Evolutionary conservation across 1,140 invertebrate species (phyloP).

Genomic region (Drosophila bipectinata): DNA sequence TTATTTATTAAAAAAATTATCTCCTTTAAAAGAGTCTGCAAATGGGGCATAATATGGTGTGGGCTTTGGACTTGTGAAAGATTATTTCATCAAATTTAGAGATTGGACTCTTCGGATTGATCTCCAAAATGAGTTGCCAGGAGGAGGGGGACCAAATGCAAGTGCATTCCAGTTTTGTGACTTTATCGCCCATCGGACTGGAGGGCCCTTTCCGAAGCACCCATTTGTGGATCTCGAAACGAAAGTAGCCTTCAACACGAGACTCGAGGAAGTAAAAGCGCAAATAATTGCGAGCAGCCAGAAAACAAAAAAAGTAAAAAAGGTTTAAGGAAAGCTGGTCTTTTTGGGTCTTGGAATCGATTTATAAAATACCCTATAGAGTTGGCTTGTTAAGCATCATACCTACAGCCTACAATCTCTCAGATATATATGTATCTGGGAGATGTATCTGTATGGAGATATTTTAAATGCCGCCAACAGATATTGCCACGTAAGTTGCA

Average conservation of each 20-base stretch:
- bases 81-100: conserved; percentile 1
- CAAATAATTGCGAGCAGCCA: conserved; percentile 56
- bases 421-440: background rate
- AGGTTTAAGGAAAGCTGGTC: background rate
- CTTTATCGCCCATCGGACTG: conserved; percentile 21
- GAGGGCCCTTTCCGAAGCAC: conserved; percentile 39
- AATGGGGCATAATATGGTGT: background rate
- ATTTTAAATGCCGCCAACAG: conserved; percentile 46
- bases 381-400: too few relatives aligned
- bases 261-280: conserved; percentile 66
- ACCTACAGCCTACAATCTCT: too few relatives aligned
- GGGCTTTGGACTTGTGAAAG: background rate
- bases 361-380: background rate
- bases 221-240: conserved; percentile 32
- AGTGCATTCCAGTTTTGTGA: background rate
- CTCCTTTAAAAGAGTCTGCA: background rate
- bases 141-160: background rate
- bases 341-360: background rate
- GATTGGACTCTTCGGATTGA: background rate
- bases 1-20: conserved; percentile 1
- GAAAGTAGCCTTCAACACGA: conserved; percentile 49
- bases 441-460: conserved; percentile 13
- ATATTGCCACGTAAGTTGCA: conserved; percentile 57
- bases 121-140: background rate
- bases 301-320: conserved; percentile 17